phyloP scores from a whole-genome alignment of 2,113 vertebrate genomes.

The Rhinopomastus cyanomelas region DNA sequence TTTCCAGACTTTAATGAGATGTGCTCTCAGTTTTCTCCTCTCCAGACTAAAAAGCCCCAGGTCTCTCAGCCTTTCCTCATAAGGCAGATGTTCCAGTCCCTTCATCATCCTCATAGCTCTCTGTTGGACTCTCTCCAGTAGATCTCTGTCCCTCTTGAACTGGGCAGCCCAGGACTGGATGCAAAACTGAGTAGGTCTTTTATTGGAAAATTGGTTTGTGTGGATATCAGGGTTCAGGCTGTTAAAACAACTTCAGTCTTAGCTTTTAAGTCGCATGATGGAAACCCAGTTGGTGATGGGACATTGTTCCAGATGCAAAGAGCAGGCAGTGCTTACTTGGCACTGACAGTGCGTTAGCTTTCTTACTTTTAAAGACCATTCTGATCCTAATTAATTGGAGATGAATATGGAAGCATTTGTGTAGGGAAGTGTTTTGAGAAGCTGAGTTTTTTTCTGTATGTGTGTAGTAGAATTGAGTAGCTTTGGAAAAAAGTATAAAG shows the following conservation, averaged over 20 bases:
- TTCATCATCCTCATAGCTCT: too few species aligned
- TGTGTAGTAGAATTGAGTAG: background rate
- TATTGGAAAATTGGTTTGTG: background rate
- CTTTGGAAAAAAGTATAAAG: background rate
- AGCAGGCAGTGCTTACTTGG: constrained; percentile 29
- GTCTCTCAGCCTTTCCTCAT: too few species aligned
- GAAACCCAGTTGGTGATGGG: background rate
- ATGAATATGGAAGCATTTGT: constrained; percentile 5
- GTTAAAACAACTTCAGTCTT: background rate
- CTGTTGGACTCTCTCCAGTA: too few species aligned
- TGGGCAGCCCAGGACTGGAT: too few species aligned
- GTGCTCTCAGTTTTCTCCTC: too few species aligned
- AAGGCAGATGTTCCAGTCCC: too few species aligned
- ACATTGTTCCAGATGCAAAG: background rate
- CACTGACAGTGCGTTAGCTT: background rate
- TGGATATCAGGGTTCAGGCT: background rate
- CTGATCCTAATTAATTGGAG: background rate
- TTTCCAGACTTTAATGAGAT: too few species aligned
- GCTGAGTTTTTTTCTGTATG: background rate
- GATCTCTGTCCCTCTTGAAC: too few species aligned
- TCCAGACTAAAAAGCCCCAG: too few species aligned
- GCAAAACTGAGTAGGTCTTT: background rate
- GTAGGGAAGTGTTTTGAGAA: background rate
- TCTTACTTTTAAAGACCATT: background rate
- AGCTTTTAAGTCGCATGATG: background rate